A percentile compares a stretch with the other conserved stretches of the same genome.
phyloP scores from a whole-genome alignment of 1,140 invertebrate genomes.

The Anoplolepis gracilipes region DNA sequence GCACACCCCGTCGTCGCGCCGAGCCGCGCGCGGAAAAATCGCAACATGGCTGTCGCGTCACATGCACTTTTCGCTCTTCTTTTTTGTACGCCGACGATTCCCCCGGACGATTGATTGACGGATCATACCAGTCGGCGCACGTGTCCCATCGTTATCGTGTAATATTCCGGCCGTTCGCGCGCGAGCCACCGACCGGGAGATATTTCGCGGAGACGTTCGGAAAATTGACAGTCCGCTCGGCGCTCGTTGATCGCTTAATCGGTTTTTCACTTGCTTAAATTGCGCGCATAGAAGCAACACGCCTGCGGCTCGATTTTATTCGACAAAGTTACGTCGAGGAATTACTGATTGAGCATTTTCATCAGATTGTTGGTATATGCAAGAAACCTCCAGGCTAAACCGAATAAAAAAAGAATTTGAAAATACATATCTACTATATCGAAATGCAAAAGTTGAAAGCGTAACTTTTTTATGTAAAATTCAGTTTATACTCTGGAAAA shows the following conservation, averaged over 20 bases:
- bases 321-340: neutral
- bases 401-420: neutral
- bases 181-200: neutral
- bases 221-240: slow-evolving; percentile 54
- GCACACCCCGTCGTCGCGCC: slow-evolving; percentile 56
- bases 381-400: neutral
- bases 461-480: too few relatives aligned
- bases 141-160: slow-evolving; percentile 62
- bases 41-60: slow-evolving; percentile 76
- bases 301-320: neutral
- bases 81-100: slow-evolving; percentile 62
- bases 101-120: slow-evolving; percentile 74
- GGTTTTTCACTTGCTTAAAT: slow-evolving; percentile 46
- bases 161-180: slow-evolving; percentile 59
- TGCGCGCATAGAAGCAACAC: neutral
- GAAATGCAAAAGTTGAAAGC: too few relatives aligned
- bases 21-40: slow-evolving; percentile 67
- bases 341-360: neutral
- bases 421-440: neutral
- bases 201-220: slow-evolving; percentile 26
- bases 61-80: slow-evolving; percentile 74
- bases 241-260: slow-evolving; percentile 43
- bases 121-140: slow-evolving; percentile 63
- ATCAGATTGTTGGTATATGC: neutral
- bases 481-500: too few relatives aligned